phyloP scores from a whole-genome alignment of 2,888 invertebrate species.

The Balanococcus diminutus region DNA sequence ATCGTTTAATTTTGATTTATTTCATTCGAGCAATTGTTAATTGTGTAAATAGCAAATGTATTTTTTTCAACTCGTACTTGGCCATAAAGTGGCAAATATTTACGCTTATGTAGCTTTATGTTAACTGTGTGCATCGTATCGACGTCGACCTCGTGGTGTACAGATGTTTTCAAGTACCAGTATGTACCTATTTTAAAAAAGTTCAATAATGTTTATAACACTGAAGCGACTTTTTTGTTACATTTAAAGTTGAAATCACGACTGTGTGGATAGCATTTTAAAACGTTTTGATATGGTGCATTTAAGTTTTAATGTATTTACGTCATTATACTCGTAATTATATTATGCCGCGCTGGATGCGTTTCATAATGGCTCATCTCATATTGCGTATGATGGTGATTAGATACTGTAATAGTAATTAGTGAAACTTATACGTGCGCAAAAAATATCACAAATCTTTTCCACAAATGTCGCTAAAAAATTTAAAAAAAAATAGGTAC shows the following conservation, averaged over 20 bases:
- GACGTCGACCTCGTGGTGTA: neutral
- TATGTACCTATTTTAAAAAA: neutral
- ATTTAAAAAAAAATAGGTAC: too few species aligned
- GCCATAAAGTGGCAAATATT: slow-evolving; percentile 8
- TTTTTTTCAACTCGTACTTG: neutral
- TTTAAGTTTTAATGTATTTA: neutral
- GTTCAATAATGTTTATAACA: neutral
- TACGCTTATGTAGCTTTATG: neutral
- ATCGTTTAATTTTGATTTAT: neutral
- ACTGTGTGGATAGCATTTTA: neutral
- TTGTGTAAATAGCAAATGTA: neutral
- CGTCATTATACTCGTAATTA: neutral
- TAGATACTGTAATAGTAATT: neutral
- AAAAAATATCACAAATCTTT: neutral
- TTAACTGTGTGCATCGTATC: neutral
- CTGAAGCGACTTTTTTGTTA: neutral
- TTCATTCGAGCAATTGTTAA: neutral
- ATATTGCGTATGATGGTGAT: neutral
- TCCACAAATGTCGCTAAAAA: neutral
- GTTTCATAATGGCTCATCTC: neutral
- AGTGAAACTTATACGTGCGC: neutral
- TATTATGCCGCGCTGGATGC: neutral
- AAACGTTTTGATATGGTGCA: neutral
- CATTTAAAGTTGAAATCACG: neutral
- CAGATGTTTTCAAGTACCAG: neutral